A percentile compares a stretch with the other conserved stretches of the same genome.
Evolutionary conservation across 2,888 invertebrate species (phyloP).

Genomic region (Pemphredon lugubris): DNA sequence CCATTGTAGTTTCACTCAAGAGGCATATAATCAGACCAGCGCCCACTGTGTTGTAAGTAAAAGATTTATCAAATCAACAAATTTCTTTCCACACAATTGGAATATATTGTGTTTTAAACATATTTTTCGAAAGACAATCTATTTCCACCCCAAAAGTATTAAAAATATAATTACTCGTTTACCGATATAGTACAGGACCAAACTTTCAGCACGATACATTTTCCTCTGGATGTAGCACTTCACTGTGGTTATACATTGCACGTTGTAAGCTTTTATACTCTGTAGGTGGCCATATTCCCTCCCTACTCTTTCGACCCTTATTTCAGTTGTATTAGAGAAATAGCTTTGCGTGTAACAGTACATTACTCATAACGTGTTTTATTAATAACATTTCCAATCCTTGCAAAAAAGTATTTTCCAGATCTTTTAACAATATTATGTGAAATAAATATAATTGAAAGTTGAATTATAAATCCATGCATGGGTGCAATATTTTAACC

Average conservation of each 20-base stretch:
- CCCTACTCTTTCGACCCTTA: constrained; percentile 50
- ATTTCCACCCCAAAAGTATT: constrained; percentile 7
- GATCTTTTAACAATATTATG: too few species aligned
- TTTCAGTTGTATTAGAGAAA: constrained; percentile 27
- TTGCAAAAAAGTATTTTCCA: too few species aligned
- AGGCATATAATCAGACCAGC: constrained; percentile 64
- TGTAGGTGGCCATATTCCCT: constrained; percentile 58
- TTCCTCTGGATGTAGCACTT: constrained; percentile 42
- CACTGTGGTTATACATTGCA: constrained; percentile 57
- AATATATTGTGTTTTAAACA: constrained; percentile 8
- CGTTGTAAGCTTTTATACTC: constrained; percentile 68
- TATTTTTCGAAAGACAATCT: constrained; percentile 6
- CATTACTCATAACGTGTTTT: not conserved
- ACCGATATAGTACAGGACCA: constrained; percentile 56
- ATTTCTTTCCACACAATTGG: too few species aligned
- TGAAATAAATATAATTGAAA: too few species aligned
- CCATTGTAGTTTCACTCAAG: constrained; percentile 67
- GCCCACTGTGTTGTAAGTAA: constrained; percentile 70
- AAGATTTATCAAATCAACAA: constrained; percentile 7
- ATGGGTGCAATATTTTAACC: too few species aligned
- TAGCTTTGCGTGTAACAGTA: constrained; percentile 5
- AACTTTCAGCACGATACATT: constrained; percentile 54
- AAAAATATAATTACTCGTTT: constrained; percentile 29
- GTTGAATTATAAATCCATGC: too few species aligned
- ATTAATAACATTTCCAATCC: not conserved